Percentiles rank a stretch among this genome's conserved stretches.
phyloP scores from a whole-genome alignment of 2,888 invertebrate genomes.

The Acleris cristana region DNA sequence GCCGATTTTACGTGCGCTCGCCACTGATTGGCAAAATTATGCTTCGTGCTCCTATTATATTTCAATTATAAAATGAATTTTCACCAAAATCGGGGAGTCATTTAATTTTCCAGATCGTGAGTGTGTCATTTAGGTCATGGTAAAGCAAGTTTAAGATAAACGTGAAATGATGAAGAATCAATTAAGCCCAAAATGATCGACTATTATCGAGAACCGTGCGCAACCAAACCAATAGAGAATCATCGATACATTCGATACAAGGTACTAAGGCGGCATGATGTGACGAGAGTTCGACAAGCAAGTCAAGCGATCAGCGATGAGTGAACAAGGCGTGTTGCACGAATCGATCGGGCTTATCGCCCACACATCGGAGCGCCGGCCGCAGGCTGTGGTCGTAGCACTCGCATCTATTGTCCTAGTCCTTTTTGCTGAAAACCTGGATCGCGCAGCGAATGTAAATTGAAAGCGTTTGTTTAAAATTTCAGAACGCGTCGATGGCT shows the following conservation, averaged over 20 bases:
- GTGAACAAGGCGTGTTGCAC: constrained; percentile 21
- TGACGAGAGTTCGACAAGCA: constrained; percentile 26
- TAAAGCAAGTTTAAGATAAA: too few species aligned
- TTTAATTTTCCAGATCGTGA: too few species aligned
- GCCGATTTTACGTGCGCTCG: constrained; percentile 1
- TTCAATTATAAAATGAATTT: too few species aligned
- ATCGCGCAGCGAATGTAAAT: constrained; percentile 11
- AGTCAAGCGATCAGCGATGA: constrained; percentile 23
- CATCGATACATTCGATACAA: constrained; percentile 35
- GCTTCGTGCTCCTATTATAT: too few species aligned
- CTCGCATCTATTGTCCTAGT: constrained; percentile 19
- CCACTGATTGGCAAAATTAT: not conserved
- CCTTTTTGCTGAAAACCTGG: constrained; percentile 20
- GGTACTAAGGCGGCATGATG: constrained; percentile 33
- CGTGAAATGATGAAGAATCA: too few species aligned
- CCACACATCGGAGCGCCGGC: constrained; percentile 20
- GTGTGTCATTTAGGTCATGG: too few species aligned
- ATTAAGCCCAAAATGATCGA: too few species aligned
- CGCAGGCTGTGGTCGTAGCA: constrained; percentile 18
- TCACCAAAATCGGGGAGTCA: too few species aligned
- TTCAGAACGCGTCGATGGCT: constrained; percentile 40
- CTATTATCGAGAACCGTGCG: too few species aligned
- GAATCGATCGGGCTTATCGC: constrained; percentile 33
- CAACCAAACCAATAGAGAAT: constrained; percentile 26
- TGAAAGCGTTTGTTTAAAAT: constrained; percentile 35